phyloP scores from a whole-genome alignment of 2,888 invertebrate genomes.

The Hydroisotoma schaefferi region DNA sequence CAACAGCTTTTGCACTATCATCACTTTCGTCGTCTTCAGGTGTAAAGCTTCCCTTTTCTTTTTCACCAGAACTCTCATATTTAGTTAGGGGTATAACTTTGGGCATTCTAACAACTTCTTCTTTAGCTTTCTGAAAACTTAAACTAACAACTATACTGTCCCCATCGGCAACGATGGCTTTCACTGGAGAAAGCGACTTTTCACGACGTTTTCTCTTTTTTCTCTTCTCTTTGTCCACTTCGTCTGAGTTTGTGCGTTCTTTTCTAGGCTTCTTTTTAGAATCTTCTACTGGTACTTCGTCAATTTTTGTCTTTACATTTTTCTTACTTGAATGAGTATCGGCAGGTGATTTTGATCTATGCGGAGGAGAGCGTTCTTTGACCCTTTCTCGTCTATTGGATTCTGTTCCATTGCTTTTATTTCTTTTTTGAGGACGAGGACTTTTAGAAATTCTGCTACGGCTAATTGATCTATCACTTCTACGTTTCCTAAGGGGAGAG shows the following conservation, averaged over 20 bases:
- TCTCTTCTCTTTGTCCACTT: conserved; percentile 47
- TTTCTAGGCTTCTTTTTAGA: conserved; percentile 24
- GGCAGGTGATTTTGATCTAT: conserved; percentile 50
- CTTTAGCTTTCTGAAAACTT: conserved; percentile 68
- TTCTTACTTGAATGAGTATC: neutral
- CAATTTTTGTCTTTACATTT: neutral
- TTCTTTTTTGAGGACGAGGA: conserved; percentile 15
- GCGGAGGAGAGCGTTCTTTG: conserved; percentile 19
- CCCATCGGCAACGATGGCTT: conserved; percentile 88
- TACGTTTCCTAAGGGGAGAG: neutral
- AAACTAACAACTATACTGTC: conserved; percentile 90
- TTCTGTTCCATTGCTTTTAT: conserved; percentile 29
- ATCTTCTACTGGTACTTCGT: conserved; percentile 8
- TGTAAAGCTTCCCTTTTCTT: conserved; percentile 9
- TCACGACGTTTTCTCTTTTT: conserved; percentile 48
- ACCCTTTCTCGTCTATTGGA: conserved; percentile 18
- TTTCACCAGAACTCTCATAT: neutral
- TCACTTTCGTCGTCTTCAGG: conserved; percentile 21
- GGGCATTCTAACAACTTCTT: conserved; percentile 16
- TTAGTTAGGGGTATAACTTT: neutral
- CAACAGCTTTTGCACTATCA: neutral
- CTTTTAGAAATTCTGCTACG: conserved; percentile 9
- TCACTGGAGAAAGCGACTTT: conserved; percentile 65
- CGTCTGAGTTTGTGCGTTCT: conserved; percentile 26
- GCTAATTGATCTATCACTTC: conserved; percentile 5